Conservation (phyloP, 2,113 vertebrate species). For the human region GRCh38 chr7:9266001-9266500, state of each 20-base stretch:
- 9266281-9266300: not conserved
- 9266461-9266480: not conserved
- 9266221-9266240: not conserved
- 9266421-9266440: not conserved
- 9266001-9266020: not conserved
- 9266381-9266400: not conserved
- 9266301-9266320: not conserved
- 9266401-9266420: not conserved
- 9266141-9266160: not conserved
- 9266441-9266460: not conserved
- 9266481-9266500: not conserved
- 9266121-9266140: not conserved
- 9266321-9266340: not conserved
- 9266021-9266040: not conserved
- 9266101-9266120: not conserved
- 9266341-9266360: not conserved
- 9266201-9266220: not conserved
- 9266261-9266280: not conserved
- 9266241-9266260: not conserved
- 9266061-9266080: not conserved
- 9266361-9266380: not conserved
- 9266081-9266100: not conserved
- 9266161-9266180: not conserved
- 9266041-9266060: not conserved
- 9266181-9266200: not conserved